Conservation (phyloP, 2,888 invertebrate genomes). For the Euplagia quadripunctaria region DNA sequence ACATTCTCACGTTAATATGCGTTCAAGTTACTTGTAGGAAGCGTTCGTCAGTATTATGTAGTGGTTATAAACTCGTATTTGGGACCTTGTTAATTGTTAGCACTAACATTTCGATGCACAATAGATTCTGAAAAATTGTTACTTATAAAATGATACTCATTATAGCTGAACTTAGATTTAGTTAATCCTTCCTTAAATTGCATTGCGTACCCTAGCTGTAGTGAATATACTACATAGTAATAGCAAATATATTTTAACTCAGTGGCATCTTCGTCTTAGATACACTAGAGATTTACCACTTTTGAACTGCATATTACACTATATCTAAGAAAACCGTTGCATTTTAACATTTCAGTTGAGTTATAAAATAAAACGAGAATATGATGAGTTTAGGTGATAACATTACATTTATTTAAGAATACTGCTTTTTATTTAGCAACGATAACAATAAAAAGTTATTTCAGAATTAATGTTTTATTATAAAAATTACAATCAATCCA, state of each 20-base stretch:
- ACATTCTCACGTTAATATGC: slow-evolving; percentile 41
- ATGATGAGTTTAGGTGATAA: background rate
- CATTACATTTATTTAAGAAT: slow-evolving; percentile 6
- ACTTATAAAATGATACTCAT: slow-evolving; percentile 18
- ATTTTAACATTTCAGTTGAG: background rate
- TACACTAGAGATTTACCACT: slow-evolving; percentile 1
- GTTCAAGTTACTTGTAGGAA: slow-evolving; percentile 47
- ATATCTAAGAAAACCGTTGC: slow-evolving; percentile 2
- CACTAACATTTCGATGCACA: slow-evolving; percentile 45
- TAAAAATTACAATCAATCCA: slow-evolving; percentile 29
- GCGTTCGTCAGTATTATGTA: slow-evolving; percentile 53
- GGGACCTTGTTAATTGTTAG: slow-evolving; percentile 45
- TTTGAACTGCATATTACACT: background rate
- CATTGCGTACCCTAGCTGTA: slow-evolving; percentile 9
- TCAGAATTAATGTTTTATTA: slow-evolving; percentile 42
- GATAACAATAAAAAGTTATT: slow-evolving; percentile 23
- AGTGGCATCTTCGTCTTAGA: background rate
- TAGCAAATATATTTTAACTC: background rate
- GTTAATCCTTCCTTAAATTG: slow-evolving; percentile 3
- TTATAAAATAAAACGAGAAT: slow-evolving; percentile 3
- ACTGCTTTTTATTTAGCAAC: slow-evolving; percentile 17
- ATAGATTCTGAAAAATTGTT: slow-evolving; percentile 23
- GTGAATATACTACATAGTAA: slow-evolving; percentile 3
- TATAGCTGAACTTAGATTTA: slow-evolving; percentile 20
- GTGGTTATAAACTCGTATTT: slow-evolving; percentile 40